Percentiles rank a stretch among this genome's conserved stretches.
phyloP scores from a whole-genome alignment of 2,797 vertebrate species.

The Mastacembelus armatus region DNA sequence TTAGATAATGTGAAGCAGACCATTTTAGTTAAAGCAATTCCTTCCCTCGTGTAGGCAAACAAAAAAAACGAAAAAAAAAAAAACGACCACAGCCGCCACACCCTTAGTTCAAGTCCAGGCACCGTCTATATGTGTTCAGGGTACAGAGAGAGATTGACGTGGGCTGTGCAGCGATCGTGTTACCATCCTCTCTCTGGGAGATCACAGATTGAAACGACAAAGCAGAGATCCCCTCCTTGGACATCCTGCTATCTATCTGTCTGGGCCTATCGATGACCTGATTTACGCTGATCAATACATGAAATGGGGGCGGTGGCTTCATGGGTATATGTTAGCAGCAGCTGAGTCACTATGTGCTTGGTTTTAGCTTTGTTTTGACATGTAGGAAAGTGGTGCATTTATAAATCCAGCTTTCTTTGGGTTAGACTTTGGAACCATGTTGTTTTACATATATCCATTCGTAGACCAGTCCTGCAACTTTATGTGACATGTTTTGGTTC shows the following conservation, averaged over 20 bases:
- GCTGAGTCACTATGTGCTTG: not conserved
- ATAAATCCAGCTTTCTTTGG: slow-evolving; percentile 6
- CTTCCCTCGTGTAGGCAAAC: too few species aligned
- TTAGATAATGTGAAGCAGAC: not conserved
- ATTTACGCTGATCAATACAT: slow-evolving; percentile 60
- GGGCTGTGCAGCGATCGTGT: slow-evolving; percentile 44
- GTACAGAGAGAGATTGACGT: slow-evolving; percentile 13
- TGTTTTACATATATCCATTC: too few species aligned
- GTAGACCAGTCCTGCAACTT: too few species aligned
- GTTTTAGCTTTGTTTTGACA: not conserved
- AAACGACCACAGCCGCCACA: slow-evolving; percentile 12
- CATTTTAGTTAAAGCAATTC: not conserved
- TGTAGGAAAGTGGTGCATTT: not conserved
- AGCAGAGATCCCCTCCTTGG: slow-evolving; percentile 45
- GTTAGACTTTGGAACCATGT: too few species aligned
- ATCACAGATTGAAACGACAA: slow-evolving; percentile 34
- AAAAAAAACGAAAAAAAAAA: not conserved
- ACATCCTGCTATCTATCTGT: slow-evolving; percentile 66
- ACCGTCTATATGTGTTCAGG: not conserved
- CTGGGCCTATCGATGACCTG: slow-evolving; percentile 66
- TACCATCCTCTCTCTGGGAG: slow-evolving; percentile 40
- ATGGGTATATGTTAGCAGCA: slow-evolving; percentile 5
- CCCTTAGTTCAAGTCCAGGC: slow-evolving; percentile 14
- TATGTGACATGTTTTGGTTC: too few species aligned
- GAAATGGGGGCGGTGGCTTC: slow-evolving; percentile 41